Percentiles rank a stretch among this genome's conserved stretches.
Conservation (phyloP, 2,888 invertebrate genomes). For the Steinernema hermaphroditum region DNA sequence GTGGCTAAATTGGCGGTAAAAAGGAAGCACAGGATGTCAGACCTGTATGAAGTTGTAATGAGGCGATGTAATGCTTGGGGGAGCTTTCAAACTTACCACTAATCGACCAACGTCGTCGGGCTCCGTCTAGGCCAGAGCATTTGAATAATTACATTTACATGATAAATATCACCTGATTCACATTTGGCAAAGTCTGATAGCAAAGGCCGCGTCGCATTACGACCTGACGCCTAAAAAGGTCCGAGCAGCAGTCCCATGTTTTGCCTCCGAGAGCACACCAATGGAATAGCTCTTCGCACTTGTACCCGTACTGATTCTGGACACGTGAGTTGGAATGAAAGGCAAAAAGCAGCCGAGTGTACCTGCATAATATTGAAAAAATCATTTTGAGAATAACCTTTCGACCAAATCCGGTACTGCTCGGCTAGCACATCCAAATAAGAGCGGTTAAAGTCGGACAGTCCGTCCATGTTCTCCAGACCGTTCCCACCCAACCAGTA, state of each 20-base stretch:
- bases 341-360: not conserved
- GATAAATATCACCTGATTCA: slow-evolving; percentile 50
- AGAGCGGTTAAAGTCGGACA: slow-evolving; percentile 52
- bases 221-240: slow-evolving; percentile 48
- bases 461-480: slow-evolving; percentile 59
- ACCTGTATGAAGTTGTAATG: slow-evolving; percentile 56
- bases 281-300: slow-evolving; percentile 59
- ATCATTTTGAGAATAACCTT: slow-evolving; percentile 47
- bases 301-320: slow-evolving; percentile 59
- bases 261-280: slow-evolving; percentile 58
- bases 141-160: not conserved
- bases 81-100: slow-evolving; percentile 55
- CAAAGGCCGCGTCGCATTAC: slow-evolving; percentile 63
- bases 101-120: slow-evolving; percentile 63
- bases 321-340: slow-evolving; percentile 34
- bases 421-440: slow-evolving; percentile 52
- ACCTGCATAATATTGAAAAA: slow-evolving; percentile 59
- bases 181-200: slow-evolving; percentile 51
- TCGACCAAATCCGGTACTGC: slow-evolving; percentile 55
- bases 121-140: slow-evolving; percentile 56
- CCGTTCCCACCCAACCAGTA: slow-evolving; percentile 59
- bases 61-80: slow-evolving; percentile 50
- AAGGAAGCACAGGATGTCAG: not conserved
- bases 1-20: slow-evolving; percentile 45
- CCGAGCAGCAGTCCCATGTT: slow-evolving; percentile 52